phyloP scores from a whole-genome alignment of 1,140 invertebrate genomes.

The Mactra quadrangularis region DNA sequence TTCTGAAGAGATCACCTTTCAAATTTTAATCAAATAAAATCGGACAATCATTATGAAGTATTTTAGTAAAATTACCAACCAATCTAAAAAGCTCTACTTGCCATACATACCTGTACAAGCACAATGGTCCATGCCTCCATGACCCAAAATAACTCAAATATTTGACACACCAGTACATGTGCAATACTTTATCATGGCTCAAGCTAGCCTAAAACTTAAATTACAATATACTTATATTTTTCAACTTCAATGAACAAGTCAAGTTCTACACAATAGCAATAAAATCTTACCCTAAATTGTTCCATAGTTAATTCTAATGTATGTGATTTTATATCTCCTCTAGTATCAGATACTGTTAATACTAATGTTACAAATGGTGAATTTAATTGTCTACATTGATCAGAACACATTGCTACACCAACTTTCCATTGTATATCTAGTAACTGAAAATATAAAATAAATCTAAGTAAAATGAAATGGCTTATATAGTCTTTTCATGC shows the following conservation, averaged over 20 bases:
- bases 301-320: conserved; percentile 67
- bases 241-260: background rate
- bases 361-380: conserved; percentile 66
- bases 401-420: conserved; percentile 68
- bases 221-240: background rate
- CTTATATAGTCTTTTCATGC: background rate
- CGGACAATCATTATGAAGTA: no score
- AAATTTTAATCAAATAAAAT: no score
- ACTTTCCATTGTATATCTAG: conserved; percentile 71
- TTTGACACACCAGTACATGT: background rate
- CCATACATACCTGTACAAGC: no score
- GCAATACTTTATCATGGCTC: background rate
- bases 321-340: conserved; percentile 52
- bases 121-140: no score
- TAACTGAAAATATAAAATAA: conserved; percentile 51
- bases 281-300: conserved; percentile 66
- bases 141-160: background rate
- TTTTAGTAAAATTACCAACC: no score
- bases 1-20: no score
- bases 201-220: background rate
- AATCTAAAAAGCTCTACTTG: no score
- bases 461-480: background rate
- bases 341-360: conserved; percentile 64
- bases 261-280: background rate
- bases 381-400: conserved; percentile 65